Conservation (phyloP, 2,797 vertebrate genomes). For the Anguilla anguilla region DNA sequence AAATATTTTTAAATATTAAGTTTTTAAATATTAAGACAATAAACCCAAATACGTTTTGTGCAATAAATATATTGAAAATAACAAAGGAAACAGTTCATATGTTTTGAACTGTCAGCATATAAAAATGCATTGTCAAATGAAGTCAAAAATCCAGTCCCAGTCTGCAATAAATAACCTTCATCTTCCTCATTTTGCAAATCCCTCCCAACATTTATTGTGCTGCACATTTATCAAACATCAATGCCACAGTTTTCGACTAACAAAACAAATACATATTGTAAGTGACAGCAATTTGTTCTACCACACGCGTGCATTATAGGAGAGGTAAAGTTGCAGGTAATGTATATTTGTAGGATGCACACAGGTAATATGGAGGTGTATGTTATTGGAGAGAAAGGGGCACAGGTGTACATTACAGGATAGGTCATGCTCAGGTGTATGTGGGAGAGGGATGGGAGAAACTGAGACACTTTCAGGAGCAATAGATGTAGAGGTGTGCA, state of each 20-base stretch:
- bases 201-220: not conserved
- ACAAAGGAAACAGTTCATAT: not conserved
- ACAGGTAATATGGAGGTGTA: not conserved
- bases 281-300: not conserved
- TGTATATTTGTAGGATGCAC: not conserved
- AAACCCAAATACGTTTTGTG: not conserved
- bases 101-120: not conserved
- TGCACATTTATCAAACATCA: not conserved
- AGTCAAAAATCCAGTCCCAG: not conserved
- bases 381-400: not conserved
- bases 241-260: not conserved
- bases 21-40: not conserved
- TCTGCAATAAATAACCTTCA: not conserved
- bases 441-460: not conserved
- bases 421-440: not conserved
- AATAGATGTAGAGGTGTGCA: not conserved
- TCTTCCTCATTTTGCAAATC: not conserved
- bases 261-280: not conserved
- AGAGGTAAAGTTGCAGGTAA: not conserved
- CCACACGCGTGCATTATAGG: not conserved
- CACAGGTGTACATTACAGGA: not conserved
- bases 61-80: not conserved
- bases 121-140: slow-evolving; percentile 4
- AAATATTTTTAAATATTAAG: too few species aligned
- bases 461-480: not conserved